A percentile compares a stretch with the other conserved stretches of the same genome.
Evolutionary conservation across 2,113 vertebrate species (phyloP).

Genomic region (Pelecanoides urinatrix): DNA sequence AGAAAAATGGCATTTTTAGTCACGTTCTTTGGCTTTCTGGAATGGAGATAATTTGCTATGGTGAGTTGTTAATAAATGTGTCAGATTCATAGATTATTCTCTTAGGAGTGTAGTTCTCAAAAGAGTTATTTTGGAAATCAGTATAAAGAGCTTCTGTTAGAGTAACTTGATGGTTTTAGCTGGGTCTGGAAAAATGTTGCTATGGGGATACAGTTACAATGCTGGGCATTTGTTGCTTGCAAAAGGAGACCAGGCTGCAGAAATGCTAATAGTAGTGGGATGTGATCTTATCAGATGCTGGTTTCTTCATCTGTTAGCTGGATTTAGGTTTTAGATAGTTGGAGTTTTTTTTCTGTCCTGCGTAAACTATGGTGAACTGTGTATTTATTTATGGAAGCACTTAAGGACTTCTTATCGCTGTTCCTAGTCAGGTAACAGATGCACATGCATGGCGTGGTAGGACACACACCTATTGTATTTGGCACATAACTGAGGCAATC

Average conservation of each 20-base stretch:
- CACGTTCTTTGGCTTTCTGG: not conserved
- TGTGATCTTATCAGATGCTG: not conserved
- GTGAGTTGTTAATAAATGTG: not conserved
- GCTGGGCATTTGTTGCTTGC: not conserved
- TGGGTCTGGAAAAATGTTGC: slow-evolving; percentile 28
- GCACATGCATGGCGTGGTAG: accelerated
- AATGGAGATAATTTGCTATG: not conserved
- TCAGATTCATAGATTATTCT: not conserved
- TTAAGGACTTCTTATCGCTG: not conserved
- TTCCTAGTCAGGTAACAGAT: not conserved
- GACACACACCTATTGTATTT: accelerated
- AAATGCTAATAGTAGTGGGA: not conserved
- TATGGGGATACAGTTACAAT: not conserved
- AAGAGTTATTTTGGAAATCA: slow-evolving; percentile 15
- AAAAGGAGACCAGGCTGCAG: not conserved
- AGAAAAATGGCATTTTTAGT: not conserved
- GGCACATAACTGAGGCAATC: accelerated
- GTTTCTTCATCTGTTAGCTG: not conserved
- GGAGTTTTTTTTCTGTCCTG: not conserved
- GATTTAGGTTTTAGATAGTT: not conserved
- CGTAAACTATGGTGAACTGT: not conserved
- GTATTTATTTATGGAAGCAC: not conserved
- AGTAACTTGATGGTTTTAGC: not conserved
- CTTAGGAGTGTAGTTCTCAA: not conserved
- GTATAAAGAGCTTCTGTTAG: slow-evolving; percentile 49